Evolutionary conservation across 2,113 vertebrate genomes (phyloP), one percentile per base, ranked within the genome.

Genomic region (Oryzias celebensis): DNA sequence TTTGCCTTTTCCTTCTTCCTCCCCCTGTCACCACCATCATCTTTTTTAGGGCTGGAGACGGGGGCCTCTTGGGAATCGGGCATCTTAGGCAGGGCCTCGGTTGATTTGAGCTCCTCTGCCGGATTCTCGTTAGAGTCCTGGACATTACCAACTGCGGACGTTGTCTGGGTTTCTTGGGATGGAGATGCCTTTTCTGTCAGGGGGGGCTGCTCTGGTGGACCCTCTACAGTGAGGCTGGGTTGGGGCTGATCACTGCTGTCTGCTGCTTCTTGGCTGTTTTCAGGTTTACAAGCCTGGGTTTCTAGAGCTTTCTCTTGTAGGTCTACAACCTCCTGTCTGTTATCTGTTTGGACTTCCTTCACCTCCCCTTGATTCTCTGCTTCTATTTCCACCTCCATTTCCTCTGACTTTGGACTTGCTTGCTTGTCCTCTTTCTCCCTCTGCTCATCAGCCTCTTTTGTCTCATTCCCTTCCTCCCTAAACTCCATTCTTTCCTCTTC

Each of bases 1-100:
- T 52, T 71, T 73, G 94, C 94, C 78, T 81, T 87, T 49, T 93
- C 94, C 81, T 94, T 94, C 82, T 87, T 93, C 70, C 78, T 76
- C 5, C 82, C 86, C 61, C 77, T 78, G 7, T 15, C 17, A 0
- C 10, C 0, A 0, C 31, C 23, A 8, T 48, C 67, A 52, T 77
- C 78, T 55, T 81, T 73, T 3, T 62, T n/a, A 3, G 65, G 46
- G 4, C 59, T 41, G 7, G 10, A 15, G 47, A 44, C 31, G 4
- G 63, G 54, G 42, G 42, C 47, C 23, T 71, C 74, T n/a, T 74
- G 61, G 3, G 66, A 17, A 3, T 60, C 24, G 0, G 61, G 62
- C 8, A 14, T 36, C 18, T 67, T 73, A 23, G 56, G 65, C 13
- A 53, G 55, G 3, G 24, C 31, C 47, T 51, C 61, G 41, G 3